phyloP scores from a whole-genome alignment of 2,797 vertebrate species.

The Oceanodroma leucorhoa region DNA sequence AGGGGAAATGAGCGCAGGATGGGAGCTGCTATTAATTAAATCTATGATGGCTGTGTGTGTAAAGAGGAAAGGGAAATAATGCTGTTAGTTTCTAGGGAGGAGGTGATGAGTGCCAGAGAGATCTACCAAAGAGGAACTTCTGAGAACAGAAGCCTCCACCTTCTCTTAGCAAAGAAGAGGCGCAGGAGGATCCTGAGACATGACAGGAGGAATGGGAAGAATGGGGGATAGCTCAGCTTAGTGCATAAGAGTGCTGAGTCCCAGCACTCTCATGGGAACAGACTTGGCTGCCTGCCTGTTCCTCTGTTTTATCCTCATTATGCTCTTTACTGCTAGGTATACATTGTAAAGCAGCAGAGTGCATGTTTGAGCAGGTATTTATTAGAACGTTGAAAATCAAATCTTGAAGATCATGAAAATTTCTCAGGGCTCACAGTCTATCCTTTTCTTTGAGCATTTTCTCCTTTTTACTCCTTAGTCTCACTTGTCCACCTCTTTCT shows the following conservation, averaged over 20 bases:
- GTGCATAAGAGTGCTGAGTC: neutral
- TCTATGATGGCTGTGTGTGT: neutral
- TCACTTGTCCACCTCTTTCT: neutral
- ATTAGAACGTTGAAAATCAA: neutral
- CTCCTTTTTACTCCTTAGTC: neutral
- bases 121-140: neutral
- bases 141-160: neutral
- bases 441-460: neutral
- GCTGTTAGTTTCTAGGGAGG: neutral
- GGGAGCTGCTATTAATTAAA: neutral
- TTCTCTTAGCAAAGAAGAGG: neutral
- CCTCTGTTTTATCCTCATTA: neutral
- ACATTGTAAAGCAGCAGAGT: neutral
- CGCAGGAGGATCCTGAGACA: neutral
- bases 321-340: neutral
- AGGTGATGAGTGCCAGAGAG: neutral
- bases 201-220: neutral
- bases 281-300: neutral
- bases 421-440: neutral
- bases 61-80: neutral
- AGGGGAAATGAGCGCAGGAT: neutral
- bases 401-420: neutral
- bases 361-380: neutral
- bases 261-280: neutral
- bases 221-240: neutral